A percentile compares a stretch with the other conserved stretches of the same genome.
Conservation (phyloP, 2,797 vertebrate species). For the Lophotriccus pileatus region DNA sequence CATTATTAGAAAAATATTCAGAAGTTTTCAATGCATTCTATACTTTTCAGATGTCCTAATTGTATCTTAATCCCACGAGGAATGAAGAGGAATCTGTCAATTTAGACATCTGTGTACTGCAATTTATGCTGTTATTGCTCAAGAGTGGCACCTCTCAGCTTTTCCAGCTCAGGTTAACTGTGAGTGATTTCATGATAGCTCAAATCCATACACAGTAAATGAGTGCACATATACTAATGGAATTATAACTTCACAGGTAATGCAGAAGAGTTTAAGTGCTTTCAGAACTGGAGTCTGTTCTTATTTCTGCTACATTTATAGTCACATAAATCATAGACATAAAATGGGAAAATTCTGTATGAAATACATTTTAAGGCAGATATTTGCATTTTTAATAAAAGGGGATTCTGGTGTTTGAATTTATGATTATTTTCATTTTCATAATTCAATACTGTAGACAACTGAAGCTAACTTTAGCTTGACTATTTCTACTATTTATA, state of each 20-base stretch:
- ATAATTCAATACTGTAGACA: neutral
- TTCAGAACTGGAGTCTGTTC: slow-evolving; percentile 5
- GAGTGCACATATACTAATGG: neutral
- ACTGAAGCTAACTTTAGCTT: slow-evolving; percentile 4
- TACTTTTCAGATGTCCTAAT: neutral
- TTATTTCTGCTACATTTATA: slow-evolving; percentile 30
- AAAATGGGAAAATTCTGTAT: slow-evolving; percentile 17
- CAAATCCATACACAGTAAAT: slow-evolving; percentile 32
- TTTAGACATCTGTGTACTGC: neutral
- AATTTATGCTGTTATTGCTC: neutral
- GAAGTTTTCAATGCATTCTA: neutral
- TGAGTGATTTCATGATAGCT: slow-evolving; percentile 26
- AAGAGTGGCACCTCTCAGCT: neutral
- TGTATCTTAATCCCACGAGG: neutral
- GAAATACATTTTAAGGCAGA: slow-evolving; percentile 8
- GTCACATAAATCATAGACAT: neutral
- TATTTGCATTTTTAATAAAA: slow-evolving; percentile 23
- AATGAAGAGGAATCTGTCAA: neutral
- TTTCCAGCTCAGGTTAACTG: neutral
- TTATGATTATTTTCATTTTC: slow-evolving; percentile 48
- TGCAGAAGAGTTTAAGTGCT: slow-evolving; percentile 9
- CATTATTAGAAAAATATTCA: neutral
- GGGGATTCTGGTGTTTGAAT: neutral
- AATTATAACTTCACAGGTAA: slow-evolving; percentile 4
- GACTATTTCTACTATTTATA: neutral